Conservation (phyloP, 53 echinoderm and acorn worm species). For the Echinometra lucunter region DNA sequence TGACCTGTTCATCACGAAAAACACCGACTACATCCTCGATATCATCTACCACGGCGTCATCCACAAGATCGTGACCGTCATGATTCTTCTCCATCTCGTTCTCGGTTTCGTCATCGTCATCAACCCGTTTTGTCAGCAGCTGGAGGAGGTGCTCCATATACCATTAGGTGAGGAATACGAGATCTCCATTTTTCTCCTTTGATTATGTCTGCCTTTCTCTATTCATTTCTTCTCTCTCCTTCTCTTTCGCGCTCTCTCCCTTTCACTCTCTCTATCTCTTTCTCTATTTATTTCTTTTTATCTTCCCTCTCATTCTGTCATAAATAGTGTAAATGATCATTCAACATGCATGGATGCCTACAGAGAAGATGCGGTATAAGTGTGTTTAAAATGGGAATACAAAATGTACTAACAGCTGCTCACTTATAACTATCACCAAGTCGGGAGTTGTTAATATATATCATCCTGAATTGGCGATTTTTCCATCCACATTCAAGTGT, state of each 20-base stretch:
- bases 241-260: not conserved
- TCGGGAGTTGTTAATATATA: no score
- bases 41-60: constrained; percentile 68
- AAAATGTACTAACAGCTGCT: no score
- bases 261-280: not conserved
- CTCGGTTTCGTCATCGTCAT: constrained; percentile 94
- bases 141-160: constrained; percentile 81
- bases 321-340: no score
- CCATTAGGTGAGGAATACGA: constrained; percentile 70
- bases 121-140: constrained; percentile 95
- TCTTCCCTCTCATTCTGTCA: no score
- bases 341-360: no score
- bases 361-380: no score
- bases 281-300: not conserved
- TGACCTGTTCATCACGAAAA: constrained; percentile 54
- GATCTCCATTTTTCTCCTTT: not conserved
- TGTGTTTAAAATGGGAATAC: no score
- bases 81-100: constrained; percentile 85
- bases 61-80: constrained; percentile 72
- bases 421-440: no score
- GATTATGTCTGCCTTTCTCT: no score
- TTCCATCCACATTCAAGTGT: no score
- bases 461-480: no score
- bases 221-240: not conserved
- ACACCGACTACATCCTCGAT: constrained; percentile 81